Conservation (phyloP, 2,888 invertebrate species). For the Sycophila texana region DNA sequence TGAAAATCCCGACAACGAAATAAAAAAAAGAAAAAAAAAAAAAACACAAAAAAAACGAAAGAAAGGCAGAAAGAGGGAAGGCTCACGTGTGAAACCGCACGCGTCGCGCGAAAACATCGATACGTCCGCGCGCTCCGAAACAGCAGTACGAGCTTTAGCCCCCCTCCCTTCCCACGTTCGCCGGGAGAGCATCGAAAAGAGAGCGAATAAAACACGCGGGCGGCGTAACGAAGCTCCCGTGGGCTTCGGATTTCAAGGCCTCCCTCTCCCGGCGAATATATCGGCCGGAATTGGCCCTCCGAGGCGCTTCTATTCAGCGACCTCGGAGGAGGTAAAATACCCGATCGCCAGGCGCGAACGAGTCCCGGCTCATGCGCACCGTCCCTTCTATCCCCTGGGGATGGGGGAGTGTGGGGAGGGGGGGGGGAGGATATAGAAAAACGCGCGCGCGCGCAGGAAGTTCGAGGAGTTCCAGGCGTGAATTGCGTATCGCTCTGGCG, state of each 20-base stretch:
- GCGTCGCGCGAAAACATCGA: not conserved
- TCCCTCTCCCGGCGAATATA: not conserved
- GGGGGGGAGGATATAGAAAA: not conserved
- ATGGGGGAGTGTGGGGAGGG: not conserved
- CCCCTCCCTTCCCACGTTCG: too few species aligned
- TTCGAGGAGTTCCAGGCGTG: conserved; percentile 46
- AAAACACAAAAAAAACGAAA: too few species aligned
- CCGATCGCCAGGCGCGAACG: not conserved
- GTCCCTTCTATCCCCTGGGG: not conserved
- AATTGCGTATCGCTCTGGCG: conserved; percentile 57
- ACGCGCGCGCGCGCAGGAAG: conserved; percentile 26
- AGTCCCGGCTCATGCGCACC: conserved; percentile 17
- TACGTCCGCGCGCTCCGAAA: not conserved
- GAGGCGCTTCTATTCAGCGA: not conserved
- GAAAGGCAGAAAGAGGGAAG: too few species aligned
- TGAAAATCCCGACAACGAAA: too few species aligned
- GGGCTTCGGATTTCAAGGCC: conserved; percentile 36
- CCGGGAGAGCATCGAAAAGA: too few species aligned
- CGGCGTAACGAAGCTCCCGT: conserved; percentile 10
- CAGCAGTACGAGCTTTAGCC: too few species aligned
- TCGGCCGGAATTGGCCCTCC: conserved; percentile 19
- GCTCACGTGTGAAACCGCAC: not conserved
- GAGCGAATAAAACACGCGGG: too few species aligned
- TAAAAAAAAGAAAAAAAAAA: too few species aligned
- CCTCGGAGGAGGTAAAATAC: conserved; percentile 10